Base-by-base conservation (phyloP, 2,888 invertebrate species). In the Nymphalis c-album region DNA sequence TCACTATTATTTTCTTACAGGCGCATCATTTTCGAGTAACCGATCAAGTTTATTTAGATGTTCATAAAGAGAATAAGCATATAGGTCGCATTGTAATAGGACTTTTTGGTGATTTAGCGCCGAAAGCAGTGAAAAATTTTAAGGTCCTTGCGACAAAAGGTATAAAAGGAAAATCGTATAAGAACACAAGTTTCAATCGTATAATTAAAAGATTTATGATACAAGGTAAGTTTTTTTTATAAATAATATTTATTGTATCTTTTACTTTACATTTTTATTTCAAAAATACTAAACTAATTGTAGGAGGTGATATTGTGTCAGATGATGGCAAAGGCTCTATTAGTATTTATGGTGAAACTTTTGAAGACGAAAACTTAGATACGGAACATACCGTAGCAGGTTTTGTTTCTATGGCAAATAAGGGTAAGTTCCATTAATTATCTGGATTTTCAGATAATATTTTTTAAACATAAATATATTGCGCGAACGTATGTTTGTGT, bases 341-440 rank as follows among this genome's bases (percentile, higher is more conserved):
- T 46, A 97, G 97, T 81, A 97, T 98, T 77, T 98, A 96, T 82
- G 98, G 98, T 0, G 94, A 95, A 72, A 94, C 94, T 74, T 98
- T 98, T 83, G 94, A 95, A 20, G 98, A 98, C 85, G 98, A 98
- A 86, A 97, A 96, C 80, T 95, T 98, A 77, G 93, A 93, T 40
- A 93, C 97, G 6, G 94, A 96, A 78, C 98, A 98, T 80, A 94
- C 94, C 70, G 94, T 94, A 16, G 94, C 97, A 2, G 98, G 98
- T 66, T 96, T 97, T 86, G 90, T 98, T 51, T 97, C 97, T 74
- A 98, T 98, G 98, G 98, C 98, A 1, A 98, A 98, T 85, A 94
- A 94, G 80, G 95, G 95, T 90, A 76, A 65, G 46, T 17, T 16
- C 13, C 40, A 13, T 40, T 10, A 40, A 40, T 10, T 40, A 3